Evolutionary conservation across 2,113 vertebrate genomes (phyloP), one percentile per base, ranked within the genome.

Genomic region (Cercopithecus mona): DNA sequence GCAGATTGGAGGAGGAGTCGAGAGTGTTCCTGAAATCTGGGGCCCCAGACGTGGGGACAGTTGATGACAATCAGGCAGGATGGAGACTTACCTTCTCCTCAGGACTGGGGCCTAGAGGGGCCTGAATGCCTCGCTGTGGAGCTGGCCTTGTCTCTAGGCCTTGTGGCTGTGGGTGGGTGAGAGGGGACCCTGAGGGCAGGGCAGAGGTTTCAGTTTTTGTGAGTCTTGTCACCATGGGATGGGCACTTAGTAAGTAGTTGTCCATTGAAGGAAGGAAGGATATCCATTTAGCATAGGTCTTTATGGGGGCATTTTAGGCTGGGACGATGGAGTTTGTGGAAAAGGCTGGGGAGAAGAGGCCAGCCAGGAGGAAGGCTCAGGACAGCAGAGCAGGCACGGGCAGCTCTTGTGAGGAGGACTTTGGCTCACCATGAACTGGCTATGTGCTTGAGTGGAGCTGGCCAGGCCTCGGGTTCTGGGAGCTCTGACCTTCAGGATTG

Each of bases 371-470:
- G 16, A 25, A 6, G 35, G 12, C 30, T 3, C n/a, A 22, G 52
- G 5, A n/a, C 25, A 22, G 20, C 11, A 12, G 38, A 27, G 25
- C n/a, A n/a, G 27, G 70, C 8, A 40, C 16, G 14, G 38, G 1
- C 0, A 4, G 35, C 32, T 87, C 3, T 6, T 35, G 14, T 27
- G n/a, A 35, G 48, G 20, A 78, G 22, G 35, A 23, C 23, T 20
- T 38, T 13, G 11, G 13, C 59, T 82, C 14, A 9, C 43, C 35
- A 3, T 1, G 13, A 61, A 45, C 13, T 2, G 0, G 35, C 8
- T 4, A 27, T 4, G 0, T 16, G 35, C 40, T 50, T 13, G 86
- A 22, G 25, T n/a, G 22, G n/a, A 80, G 38, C 10, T 25, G 8
- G 32, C 32, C 66, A 75, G 38, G 18, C 45, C 81, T 80, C 30